Evolutionary conservation across 2,888 invertebrate species (phyloP), one percentile per base, ranked within the genome.

Genomic region (Parnassius glacialis): DNA sequence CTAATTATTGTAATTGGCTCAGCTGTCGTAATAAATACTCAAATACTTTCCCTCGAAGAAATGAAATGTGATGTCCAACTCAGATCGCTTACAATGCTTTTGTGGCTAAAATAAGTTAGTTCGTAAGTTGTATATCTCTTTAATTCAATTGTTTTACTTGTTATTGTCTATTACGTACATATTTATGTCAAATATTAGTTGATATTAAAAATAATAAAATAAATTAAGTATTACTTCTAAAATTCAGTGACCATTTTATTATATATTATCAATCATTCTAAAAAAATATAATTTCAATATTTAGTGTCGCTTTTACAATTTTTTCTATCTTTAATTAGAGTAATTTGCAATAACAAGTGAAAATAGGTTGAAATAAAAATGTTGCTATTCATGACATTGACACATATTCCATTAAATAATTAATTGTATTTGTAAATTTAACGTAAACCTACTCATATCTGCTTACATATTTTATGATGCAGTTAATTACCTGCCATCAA

Each of bases 391-490:
- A 85, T 84, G 81, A 87, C 81, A 83, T 78, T 80, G 77, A 85
- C 70, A 72, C 77, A 76, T 83, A 82, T 75, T 80, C 77, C 78
- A 81, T 70, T 69, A 75, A 75, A 78, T 76, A 74, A 74, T 72
- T 73, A 68, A 74, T 75, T 78, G 72, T 79, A 79, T 74, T 68
- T 76, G 73, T 78, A 75, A 69, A 69, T 78, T 75, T 72, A 80
- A 86, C 85, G 85, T 85, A 81, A 75, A 73, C 76, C 75, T 80
- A 80, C 83, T 87, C 88, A 88, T 88, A 89, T 88, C 87, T 82
- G 87, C 87, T 88, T 87, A 85, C 83, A 77, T 84, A 80, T 81
- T 81, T 75, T 67, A 67, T 59, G 63, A 68, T 69, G 67, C 57
- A 58, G 48, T 57, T 56, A 63, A 63, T 42, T 42, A 9, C 56